Conservation (phyloP, 2,113 vertebrate species). For the Xyrauchen texanus region DNA sequence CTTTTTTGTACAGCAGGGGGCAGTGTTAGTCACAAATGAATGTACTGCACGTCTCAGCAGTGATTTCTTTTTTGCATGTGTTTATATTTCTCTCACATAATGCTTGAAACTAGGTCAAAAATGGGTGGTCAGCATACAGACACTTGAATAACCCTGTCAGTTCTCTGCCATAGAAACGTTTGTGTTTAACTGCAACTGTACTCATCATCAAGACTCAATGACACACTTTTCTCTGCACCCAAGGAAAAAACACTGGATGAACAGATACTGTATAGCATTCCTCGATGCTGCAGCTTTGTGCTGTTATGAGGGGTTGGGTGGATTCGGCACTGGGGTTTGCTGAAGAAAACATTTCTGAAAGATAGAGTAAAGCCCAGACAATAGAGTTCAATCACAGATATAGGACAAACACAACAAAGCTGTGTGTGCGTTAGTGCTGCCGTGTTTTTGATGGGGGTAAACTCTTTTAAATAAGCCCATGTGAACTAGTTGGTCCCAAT, state of each 20-base stretch:
- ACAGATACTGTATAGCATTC: not conserved
- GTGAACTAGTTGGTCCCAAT: conserved; percentile 28
- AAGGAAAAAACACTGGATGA: not conserved
- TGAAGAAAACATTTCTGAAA: conserved; percentile 43
- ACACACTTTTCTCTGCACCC: too few species aligned
- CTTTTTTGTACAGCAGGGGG: conserved; percentile 30
- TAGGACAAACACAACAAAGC: conserved; percentile 14
- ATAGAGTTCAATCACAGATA: conserved; percentile 20
- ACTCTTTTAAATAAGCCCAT: conserved; percentile 30
- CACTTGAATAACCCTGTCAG: not conserved
- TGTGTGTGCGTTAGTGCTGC: not conserved
- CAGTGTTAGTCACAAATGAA: not conserved
- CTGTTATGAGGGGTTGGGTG: not conserved
- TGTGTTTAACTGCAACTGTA: too few species aligned
- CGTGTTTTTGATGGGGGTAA: conserved; percentile 6
- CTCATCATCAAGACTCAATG: too few species aligned
- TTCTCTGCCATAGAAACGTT: not conserved
- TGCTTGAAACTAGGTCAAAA: conserved; percentile 29
- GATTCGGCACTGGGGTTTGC: conserved; percentile 15
- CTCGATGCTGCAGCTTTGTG: not conserved
- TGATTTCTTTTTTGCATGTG: not conserved
- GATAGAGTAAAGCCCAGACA: conserved; percentile 36
- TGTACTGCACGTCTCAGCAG: too few species aligned
- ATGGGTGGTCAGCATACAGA: conserved; percentile 12
- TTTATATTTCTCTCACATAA: conserved; percentile 27